These are phyloP conservation scores for Tupiocoris notatus DNA, from an alignment of 2,888 invertebrate species.

Conservation along the genomic window DNA sequence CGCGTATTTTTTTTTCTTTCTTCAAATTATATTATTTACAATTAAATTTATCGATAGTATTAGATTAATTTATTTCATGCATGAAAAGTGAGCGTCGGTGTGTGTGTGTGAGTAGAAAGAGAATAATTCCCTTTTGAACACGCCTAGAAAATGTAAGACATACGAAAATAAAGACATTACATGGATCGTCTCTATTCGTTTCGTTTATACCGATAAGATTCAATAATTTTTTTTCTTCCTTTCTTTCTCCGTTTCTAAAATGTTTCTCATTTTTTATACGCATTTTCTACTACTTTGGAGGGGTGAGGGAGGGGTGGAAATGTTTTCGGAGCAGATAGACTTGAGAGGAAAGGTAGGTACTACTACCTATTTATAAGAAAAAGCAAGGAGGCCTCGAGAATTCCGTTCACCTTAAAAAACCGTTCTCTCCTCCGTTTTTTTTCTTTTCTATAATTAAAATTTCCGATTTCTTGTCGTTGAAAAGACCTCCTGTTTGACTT, in stretches of 20 bases:
- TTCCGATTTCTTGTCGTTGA: too few species aligned
- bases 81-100: conserved; percentile 47
- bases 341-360: not conserved
- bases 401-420: not conserved
- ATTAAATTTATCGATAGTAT: conserved; percentile 32
- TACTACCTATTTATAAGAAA: not conserved
- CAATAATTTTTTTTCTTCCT: not conserved
- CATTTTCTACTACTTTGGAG: not conserved
- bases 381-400: not conserved
- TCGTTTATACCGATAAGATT: not conserved
- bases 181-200: not conserved
- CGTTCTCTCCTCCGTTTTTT: not conserved
- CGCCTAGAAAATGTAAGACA: conserved; percentile 43
- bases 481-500: not conserved
- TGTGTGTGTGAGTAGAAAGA: conserved; percentile 41
- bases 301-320: not conserved
- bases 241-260: not conserved
- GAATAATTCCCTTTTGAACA: conserved; percentile 25
- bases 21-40: conserved; percentile 46
- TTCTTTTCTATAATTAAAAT: too few species aligned
- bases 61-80: conserved; percentile 47
- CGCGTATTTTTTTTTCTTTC: too few species aligned
- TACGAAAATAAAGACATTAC: conserved; percentile 46
- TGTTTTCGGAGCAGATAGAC: not conserved
- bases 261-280: not conserved